Conservation (phyloP, 2,888 invertebrate genomes). For the Trissoscelio sp. region DNA sequence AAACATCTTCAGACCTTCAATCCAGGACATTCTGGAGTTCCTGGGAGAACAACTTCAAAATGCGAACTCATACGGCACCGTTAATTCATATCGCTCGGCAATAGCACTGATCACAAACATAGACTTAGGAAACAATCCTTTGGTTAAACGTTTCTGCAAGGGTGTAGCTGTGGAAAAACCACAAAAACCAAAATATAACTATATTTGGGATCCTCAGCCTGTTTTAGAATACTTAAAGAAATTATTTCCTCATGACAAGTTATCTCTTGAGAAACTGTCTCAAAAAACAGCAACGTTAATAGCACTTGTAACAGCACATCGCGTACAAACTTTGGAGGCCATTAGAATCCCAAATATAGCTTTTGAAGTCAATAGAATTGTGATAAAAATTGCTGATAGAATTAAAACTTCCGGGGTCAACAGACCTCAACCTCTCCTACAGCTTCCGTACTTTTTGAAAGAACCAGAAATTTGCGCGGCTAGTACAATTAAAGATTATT, state of each 20-base stretch:
- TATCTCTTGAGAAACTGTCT: slow-evolving; percentile 8
- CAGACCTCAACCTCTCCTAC: slow-evolving; percentile 11
- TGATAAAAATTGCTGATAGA: slow-evolving; percentile 1
- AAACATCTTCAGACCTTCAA: not conserved
- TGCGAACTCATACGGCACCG: not conserved
- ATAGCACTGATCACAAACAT: not conserved
- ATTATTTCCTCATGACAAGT: slow-evolving; percentile 3
- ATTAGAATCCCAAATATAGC: not conserved
- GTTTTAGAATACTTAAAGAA: slow-evolving; percentile 12
- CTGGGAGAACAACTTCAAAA: not conserved
- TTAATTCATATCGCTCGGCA: slow-evolving; percentile 10
- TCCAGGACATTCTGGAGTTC: not conserved
- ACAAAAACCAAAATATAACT: slow-evolving; percentile 25
- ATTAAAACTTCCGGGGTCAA: slow-evolving; percentile 12
- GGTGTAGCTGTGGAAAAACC: slow-evolving; percentile 5
- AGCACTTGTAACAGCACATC: slow-evolving; percentile 19
- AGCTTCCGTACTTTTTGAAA: not conserved
- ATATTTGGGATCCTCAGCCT: slow-evolving; percentile 12
- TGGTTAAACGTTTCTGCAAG: not conserved
- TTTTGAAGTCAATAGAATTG: not conserved
- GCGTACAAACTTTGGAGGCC: slow-evolving; percentile 4
- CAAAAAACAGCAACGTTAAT: slow-evolving; percentile 15
- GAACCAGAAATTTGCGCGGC: slow-evolving; percentile 15
- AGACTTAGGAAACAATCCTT: slow-evolving; percentile 7
- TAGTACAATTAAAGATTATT: not conserved